Evolutionary conservation across 2,888 invertebrate genomes (phyloP).

Genomic region (Sialis lutaria): DNA sequence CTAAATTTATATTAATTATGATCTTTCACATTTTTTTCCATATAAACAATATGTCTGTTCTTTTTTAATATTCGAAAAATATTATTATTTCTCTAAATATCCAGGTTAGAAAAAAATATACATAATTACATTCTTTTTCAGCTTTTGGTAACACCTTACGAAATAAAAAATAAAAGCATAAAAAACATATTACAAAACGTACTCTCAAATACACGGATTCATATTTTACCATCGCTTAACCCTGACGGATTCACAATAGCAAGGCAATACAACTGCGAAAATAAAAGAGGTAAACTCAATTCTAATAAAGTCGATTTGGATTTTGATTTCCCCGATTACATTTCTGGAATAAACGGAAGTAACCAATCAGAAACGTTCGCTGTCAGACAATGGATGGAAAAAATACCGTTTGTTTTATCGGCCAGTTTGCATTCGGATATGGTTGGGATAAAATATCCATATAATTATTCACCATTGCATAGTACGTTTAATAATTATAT

Average conservation of each 20-base stretch:
- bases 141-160: no score
- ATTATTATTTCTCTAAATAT: no score
- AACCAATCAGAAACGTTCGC: slow-evolving; percentile 33
- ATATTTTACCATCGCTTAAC: slow-evolving; percentile 58
- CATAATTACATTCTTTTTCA: no score
- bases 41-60: no score
- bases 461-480: slow-evolving; percentile 31
- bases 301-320: slow-evolving; percentile 27
- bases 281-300: slow-evolving; percentile 18
- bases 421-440: slow-evolving; percentile 48
- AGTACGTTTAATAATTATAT: slow-evolving; percentile 19
- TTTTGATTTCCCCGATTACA: slow-evolving; percentile 44
- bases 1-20: no score
- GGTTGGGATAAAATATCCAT: slow-evolving; percentile 52
- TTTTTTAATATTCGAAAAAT: no score
- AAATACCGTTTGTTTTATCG: slow-evolving; percentile 39
- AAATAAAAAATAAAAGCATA: no score
- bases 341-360: slow-evolving; percentile 10
- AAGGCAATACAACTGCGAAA: slow-evolving; percentile 16
- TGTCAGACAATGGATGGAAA: slow-evolving; percentile 37
- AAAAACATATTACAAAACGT: slow-evolving; percentile 20
- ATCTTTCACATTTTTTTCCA: no score
- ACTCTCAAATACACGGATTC: slow-evolving; percentile 47
- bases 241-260: slow-evolving; percentile 46
- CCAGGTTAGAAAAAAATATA: no score